Base-by-base conservation (phyloP, 2,888 invertebrate species). In the Cephus nigrinus region DNA sequence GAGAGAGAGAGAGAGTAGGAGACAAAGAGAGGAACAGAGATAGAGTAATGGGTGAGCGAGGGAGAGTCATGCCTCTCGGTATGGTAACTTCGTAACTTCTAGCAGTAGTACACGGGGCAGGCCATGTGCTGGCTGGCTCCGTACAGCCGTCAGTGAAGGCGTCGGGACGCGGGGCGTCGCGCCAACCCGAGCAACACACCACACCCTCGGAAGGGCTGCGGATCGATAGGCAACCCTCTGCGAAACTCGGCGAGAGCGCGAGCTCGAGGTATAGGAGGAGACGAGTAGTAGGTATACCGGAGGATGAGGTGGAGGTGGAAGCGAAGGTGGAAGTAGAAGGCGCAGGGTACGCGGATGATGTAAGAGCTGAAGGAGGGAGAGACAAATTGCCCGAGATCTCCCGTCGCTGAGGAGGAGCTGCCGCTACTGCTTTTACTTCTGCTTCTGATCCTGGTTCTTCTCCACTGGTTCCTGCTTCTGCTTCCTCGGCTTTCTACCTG, bases 381-480 rank as follows among this genome's bases (percentile, higher is more conserved):
- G 84, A 86, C 86, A 86, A 86, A 86, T 86, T 86, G 81, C 84
- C 83, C 80, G 81, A 84, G 83, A 85, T 85, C 82, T 84, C 79
- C 80, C 76, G 73, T 75, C 75, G 75, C 74, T 33, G 73, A 69
- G 40, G 35, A 55, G 55, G 36, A 75, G 76, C 76, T 76, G 74
- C 74, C 40, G 75, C 78, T 75, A 35, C 73, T 75, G 78, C 68
- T 76, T 75, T 73, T 73, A 68, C 76, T 76, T 74, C n/a, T 69
- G 1, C 9, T 68, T 36, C 73, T 33, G 30, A 75, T 12, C 11
- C 30, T 55, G 69, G 68, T 69, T 73, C 31, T 40, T 69, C 69
- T 40, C 69, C 68, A 55, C 35, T 33, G 36, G 69, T 73, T 72
- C 75, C 72, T 74, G 73, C 68, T 34, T 36, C 40, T 35, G 75